Conservation (phyloP, 2,113 vertebrate genomes). For the Oreochromis tanganicae region DNA sequence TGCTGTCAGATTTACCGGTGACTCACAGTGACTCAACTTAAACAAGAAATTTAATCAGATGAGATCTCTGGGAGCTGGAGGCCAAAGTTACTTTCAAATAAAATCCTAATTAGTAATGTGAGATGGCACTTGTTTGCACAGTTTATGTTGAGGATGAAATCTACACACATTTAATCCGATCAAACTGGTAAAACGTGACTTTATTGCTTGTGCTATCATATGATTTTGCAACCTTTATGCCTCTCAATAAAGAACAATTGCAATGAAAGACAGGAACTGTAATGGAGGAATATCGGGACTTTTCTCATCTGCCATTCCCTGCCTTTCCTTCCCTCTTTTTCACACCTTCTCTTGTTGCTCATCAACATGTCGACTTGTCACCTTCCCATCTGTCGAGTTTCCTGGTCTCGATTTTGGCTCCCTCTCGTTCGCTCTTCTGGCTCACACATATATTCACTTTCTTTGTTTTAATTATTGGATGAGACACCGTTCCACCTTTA, state of each 20-base stretch:
- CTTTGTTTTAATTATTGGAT: not conserved
- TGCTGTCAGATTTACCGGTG: not conserved
- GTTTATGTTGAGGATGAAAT: not conserved
- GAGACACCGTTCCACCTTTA: not conserved
- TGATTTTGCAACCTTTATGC: not conserved
- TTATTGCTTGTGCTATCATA: not conserved
- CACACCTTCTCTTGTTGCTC: conserved; percentile 3
- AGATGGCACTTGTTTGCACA: not conserved
- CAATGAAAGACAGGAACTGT: rapidly evolving
- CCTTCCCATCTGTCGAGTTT: conserved; percentile 8
- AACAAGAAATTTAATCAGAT: not conserved
- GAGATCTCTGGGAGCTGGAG: not conserved
- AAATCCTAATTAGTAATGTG: not conserved
- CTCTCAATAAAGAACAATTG: not conserved
- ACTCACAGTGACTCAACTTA: not conserved
- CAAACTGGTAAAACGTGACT: not conserved
- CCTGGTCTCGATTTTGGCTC: not conserved
- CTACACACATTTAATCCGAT: not conserved
- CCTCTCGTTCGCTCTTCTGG: not conserved
- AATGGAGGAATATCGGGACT: not conserved
- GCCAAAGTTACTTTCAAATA: not conserved
- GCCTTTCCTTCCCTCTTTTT: not conserved
- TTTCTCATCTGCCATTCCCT: not conserved
- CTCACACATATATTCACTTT: not conserved
- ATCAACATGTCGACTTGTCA: conserved; percentile 9